phyloP scores from a whole-genome alignment of 2,888 invertebrate species.

The Autographa gamma region DNA sequence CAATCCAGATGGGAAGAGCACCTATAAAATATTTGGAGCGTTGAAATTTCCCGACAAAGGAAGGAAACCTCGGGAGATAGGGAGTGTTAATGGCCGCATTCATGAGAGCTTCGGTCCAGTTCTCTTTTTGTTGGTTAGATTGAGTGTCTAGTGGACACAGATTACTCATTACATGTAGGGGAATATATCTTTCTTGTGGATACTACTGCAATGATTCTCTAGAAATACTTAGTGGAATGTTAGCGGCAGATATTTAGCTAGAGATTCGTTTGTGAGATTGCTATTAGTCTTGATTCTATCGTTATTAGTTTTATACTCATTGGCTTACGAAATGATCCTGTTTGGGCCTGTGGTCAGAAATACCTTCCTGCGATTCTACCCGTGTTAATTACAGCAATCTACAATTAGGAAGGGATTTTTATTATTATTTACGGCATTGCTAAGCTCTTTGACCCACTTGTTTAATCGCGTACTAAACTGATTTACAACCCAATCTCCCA shows the following conservation, averaged over 20 bases:
- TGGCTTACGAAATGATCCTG: no score
- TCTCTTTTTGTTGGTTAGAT: constrained; percentile 9
- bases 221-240: no score
- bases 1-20: constrained; percentile 26
- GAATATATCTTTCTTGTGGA: not conserved
- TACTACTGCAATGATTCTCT: not conserved
- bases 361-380: no score
- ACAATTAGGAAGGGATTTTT: no score
- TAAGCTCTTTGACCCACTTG: not conserved
- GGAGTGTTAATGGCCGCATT: constrained; percentile 31
- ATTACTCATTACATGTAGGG: constrained; percentile 7
- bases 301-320: no score
- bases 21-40: constrained; percentile 38
- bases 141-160: not conserved
- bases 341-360: no score
- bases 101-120: constrained; percentile 10
- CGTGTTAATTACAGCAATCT: no score
- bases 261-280: no score
- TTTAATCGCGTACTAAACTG: not conserved
- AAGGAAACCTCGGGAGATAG: constrained; percentile 29
- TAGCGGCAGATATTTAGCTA: no score
- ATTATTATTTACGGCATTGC: not conserved
- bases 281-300: no score
- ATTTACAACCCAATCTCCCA: not conserved
- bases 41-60: constrained; percentile 35